Evolutionary conservation across 2,113 vertebrate species (phyloP), one percentile per base, ranked within the genome.

Genomic region (Triplophysa siluroides): DNA sequence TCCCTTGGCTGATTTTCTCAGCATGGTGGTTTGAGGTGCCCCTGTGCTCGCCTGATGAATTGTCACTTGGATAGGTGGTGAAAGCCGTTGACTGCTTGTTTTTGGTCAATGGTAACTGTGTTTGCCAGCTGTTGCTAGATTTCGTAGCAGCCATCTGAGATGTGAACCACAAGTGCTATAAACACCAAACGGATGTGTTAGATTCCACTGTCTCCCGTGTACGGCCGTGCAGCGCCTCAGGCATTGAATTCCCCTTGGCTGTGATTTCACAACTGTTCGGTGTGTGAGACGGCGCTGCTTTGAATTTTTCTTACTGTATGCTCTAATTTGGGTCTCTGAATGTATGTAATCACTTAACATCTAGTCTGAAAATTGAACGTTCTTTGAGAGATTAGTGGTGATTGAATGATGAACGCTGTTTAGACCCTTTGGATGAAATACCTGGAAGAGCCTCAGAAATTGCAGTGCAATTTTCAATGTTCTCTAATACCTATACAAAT

Each of bases 11-110:
- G 61, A 65, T 43, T 75, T 68, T 60, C 52, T 50, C 29, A 23
- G 24, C 19, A 24, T 45, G 75, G 43, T 75, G 61, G 24, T 62
- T 45, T 69, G 52, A 50, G 52, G 63, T 54, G 47, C 16, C 38
- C 71, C 45, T 43, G 81, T 63, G 68, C 52, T 64, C 24, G 45
- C 26, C 21, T 79, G 81, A 83, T 76, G 78, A 78, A 79, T 79
- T 79, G 77, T 78, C 76, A 75, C 38, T n/a, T 60, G 45, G 47
- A 80, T 80, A 54, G 72, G 54, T 63, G 60, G 70, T 68, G 77
- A 83, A 75, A 18, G 81, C 64, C 41, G 33, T 14, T 23, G 64
- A 47, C 62, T 29, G 33, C 62, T 72, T 82, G 56, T 63, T 74
- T 68, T 47, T 79, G 76, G 76, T 73, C 52, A 64, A 29, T 72